A percentile compares a stretch with the other conserved stretches of the same genome.
phyloP scores from a whole-genome alignment of 2,113 vertebrate species.

The Murina feae region DNA sequence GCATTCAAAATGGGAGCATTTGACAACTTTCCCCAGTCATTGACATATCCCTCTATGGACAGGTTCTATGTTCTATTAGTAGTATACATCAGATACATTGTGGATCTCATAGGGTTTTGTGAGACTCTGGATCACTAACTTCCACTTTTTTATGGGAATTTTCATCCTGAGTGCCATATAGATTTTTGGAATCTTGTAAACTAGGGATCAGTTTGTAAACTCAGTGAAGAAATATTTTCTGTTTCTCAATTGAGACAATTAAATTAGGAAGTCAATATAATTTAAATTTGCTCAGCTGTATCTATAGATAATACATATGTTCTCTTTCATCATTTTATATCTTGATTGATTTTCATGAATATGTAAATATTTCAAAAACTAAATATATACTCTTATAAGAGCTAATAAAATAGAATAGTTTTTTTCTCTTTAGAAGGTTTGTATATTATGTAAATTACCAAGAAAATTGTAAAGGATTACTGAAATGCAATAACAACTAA shows the following conservation, averaged over 20 bases:
- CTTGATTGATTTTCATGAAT: conserved; percentile 3
- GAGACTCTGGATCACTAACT: background rate
- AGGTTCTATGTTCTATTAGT: background rate
- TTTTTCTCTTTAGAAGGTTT: background rate
- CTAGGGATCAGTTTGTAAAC: background rate
- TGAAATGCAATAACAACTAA: background rate
- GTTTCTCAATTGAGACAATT: conserved; percentile 17
- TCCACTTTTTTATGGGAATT: background rate
- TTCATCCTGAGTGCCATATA: background rate
- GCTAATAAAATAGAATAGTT: background rate
- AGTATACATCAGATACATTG: background rate
- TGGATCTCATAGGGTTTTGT: background rate
- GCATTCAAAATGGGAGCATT: background rate
- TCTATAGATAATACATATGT: background rate
- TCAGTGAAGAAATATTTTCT: conserved; percentile 14
- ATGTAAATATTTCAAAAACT: conserved; percentile 27
- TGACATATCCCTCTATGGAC: background rate
- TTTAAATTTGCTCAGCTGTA: background rate
- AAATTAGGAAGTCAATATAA: conserved; percentile 2
- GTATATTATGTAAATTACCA: conserved; percentile 1
- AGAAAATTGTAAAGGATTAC: background rate
- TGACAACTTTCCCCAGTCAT: background rate
- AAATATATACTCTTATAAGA: background rate
- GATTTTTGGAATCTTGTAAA: background rate
- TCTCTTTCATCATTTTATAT: background rate